A percentile compares a stretch with the other conserved stretches of the same genome.
Conservation (phyloP, 2,888 invertebrate species). For the Trilocha varians region DNA sequence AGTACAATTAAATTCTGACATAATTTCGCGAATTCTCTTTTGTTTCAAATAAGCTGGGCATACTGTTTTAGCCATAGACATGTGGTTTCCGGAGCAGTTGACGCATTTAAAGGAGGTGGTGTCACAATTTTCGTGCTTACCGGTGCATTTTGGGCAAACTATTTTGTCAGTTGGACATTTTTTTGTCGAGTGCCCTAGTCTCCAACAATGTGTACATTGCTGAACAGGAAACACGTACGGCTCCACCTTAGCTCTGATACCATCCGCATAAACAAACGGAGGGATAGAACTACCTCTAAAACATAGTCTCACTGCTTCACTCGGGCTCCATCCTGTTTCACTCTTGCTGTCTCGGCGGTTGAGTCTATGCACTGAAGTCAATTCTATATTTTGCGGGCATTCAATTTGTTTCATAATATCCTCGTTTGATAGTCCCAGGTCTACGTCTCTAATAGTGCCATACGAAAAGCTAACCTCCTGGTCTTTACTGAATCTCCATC, state of each 20-base stretch:
- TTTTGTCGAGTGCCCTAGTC: background rate
- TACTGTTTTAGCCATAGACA: background rate
- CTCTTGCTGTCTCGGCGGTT: conserved; percentile 1
- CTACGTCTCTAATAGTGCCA: conserved; percentile 5
- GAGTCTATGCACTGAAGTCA: conserved; percentile 2
- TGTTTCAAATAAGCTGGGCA: background rate
- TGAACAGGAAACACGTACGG: conserved; percentile 1
- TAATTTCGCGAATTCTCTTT: no score
- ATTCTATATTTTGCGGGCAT: background rate
- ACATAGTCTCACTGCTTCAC: conserved; percentile 14
- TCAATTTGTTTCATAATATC: conserved; percentile 4
- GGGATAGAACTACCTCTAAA: conserved; percentile 1
- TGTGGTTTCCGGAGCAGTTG: background rate
- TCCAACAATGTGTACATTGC: conserved; percentile 1
- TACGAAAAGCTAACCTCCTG: conserved; percentile 2
- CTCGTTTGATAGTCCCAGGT: conserved; percentile 2
- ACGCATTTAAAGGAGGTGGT: background rate
- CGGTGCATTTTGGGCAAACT: background rate
- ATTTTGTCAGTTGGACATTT: background rate
- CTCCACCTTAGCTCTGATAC: background rate
- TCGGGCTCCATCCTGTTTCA: conserved; percentile 2
- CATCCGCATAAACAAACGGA: background rate
- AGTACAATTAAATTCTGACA: no score
- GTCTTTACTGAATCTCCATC: no score
- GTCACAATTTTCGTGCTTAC: background rate